Base-by-base conservation (phyloP, 2,113 vertebrate genomes). In the Amblyopsis rosae region DNA sequence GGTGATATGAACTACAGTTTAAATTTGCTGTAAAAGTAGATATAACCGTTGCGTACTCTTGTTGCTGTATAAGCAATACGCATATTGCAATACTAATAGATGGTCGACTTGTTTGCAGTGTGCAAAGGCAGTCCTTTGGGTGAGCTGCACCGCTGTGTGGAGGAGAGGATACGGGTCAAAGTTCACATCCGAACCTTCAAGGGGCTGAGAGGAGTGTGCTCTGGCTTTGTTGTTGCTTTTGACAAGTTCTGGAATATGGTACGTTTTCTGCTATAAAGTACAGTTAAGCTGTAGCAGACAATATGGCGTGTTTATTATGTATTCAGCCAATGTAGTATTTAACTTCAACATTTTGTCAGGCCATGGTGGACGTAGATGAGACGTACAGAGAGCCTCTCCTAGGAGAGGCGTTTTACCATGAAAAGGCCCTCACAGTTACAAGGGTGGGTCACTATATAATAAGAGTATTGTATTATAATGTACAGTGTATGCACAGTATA, bases 231-330 rank as follows among this genome's bases (percentile, higher is more conserved):
- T 3, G 94, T 98, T 35, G 96, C 97, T 16, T 99, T 99, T 51
- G 98, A 99, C 92, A 98, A 98, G 80, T 99, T 97, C 90, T 99
- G 98, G 98, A 99, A 99, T 90, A 94, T 99, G 96, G 98, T 98
- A 93, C 84, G 82, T 45, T 9, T 4, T 45, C 46, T 0, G 10
- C 35, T 41, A 10, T 16, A 9, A 61, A 35, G 16, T 15, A 2
- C 59, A 3, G n/a, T 13, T 49, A 32, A 41, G 10, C 13, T 12
- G 11, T 19, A 9, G 7, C 58, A 46, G 13, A 61, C 33, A 61
- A 19, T 2, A 19, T 7, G 1, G 6, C 41, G 10, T 26, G 56
- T 12, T 58, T 12, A 57, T 12, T 0, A 1, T 16, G 45, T 26
- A 1, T 19, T 59, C 6, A 55, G 7, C 32, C 2, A 5, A 60